Evolutionary conservation across 53 echinoderm and acorn worm species (phyloP).

Genomic region (Paracentrotus lividus): DNA sequence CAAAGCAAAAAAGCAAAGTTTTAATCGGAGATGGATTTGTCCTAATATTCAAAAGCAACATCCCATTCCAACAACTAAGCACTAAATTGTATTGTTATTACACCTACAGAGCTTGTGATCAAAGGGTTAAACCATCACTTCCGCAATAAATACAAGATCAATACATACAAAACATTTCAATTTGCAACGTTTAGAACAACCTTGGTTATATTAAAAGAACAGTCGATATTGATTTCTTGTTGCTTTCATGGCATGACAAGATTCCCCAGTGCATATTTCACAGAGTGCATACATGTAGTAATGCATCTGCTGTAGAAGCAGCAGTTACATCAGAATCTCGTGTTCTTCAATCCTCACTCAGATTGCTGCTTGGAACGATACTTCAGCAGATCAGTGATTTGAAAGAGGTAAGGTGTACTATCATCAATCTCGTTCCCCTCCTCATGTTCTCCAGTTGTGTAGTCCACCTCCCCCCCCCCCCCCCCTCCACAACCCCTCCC

Average conservation of each 20-base stretch:
- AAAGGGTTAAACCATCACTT: neutral
- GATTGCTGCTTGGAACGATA: slow-evolving; percentile 14
- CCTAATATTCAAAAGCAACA: too few species aligned
- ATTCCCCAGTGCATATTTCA: slow-evolving; percentile 28
- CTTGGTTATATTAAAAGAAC: slow-evolving; percentile 21
- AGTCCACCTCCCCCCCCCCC: neutral
- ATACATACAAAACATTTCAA: neutral
- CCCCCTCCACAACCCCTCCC: neutral
- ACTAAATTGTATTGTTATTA: too few species aligned
- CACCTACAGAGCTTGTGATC: neutral
- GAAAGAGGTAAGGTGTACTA: slow-evolving; percentile 45
- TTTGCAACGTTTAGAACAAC: neutral
- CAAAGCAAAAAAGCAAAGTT: too few species aligned
- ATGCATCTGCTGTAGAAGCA: neutral
- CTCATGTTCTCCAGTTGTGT: neutral
- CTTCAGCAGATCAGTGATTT: slow-evolving; percentile 44
- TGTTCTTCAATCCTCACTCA: too few species aligned
- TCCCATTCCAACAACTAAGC: too few species aligned
- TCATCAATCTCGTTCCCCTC: neutral
- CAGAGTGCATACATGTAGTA: slow-evolving; percentile 10
- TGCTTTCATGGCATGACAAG: neutral
- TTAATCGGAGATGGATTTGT: too few species aligned
- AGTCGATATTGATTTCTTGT: slow-evolving; percentile 45
- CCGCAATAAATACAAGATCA: neutral
- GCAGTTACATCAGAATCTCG: neutral